These are phyloP conservation scores for Spodoptera frugiperda DNA, from an alignment of 1,140 invertebrate genomes.

Conservation along the genomic window DNA sequence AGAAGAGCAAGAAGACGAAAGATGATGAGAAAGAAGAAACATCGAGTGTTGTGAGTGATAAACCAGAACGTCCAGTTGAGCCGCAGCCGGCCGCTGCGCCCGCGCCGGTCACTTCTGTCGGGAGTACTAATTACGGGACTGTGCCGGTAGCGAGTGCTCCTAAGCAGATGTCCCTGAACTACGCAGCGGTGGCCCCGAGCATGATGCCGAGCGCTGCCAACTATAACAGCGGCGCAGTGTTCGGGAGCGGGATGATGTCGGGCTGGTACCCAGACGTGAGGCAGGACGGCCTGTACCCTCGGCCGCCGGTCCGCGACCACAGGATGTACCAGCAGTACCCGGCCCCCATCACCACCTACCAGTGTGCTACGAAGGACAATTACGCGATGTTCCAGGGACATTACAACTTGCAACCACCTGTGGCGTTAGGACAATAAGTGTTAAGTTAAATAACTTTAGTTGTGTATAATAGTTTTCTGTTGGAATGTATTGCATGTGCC, in stretches of 20 bases:
- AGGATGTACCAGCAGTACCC: slow-evolving; percentile 80
- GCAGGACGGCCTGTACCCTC: slow-evolving; percentile 69
- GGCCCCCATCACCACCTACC: slow-evolving; percentile 71
- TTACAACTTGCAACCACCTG: slow-evolving; percentile 80
- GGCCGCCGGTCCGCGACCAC: slow-evolving; percentile 63
- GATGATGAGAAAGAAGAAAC: slow-evolving; percentile 76
- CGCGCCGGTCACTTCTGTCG: slow-evolving; percentile 56
- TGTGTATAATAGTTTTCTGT: slow-evolving; percentile 5
- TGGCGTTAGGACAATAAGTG: slow-evolving; percentile 81
- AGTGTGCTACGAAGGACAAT: slow-evolving; percentile 83
- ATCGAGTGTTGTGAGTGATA: slow-evolving; percentile 63
- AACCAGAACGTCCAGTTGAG: slow-evolving; percentile 53
- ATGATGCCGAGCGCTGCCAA: slow-evolving; percentile 59
- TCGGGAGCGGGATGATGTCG: slow-evolving; percentile 52
- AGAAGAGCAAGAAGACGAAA: slow-evolving; percentile 80
- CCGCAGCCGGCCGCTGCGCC: slow-evolving; percentile 35
- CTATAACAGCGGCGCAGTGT: slow-evolving; percentile 67
- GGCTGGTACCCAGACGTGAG: slow-evolving; percentile 73
- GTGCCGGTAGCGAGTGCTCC: slow-evolving; percentile 51
- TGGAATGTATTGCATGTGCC: slow-evolving; percentile 26
- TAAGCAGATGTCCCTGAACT: slow-evolving; percentile 69
- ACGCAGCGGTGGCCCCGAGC: slow-evolving; percentile 66
- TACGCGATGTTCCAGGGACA: slow-evolving; percentile 84
- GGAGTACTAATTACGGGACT: slow-evolving; percentile 77
- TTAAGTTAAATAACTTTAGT: slow-evolving; percentile 7